A percentile compares a stretch with the other conserved stretches of the same genome.
phyloP scores from a whole-genome alignment of 2,113 vertebrate genomes.

The Scartelaos histophorus region DNA sequence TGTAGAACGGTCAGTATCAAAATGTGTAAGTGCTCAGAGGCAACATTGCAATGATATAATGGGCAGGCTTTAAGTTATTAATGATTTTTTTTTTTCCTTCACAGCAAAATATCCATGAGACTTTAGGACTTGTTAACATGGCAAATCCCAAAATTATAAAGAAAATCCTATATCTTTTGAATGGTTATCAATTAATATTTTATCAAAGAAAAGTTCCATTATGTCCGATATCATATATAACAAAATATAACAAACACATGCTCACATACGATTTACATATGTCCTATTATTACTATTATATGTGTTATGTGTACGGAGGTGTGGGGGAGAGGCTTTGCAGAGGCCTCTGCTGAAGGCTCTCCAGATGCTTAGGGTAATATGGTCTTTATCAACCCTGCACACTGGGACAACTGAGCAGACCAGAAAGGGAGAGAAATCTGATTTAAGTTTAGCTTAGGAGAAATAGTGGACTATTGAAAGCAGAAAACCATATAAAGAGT shows the following conservation, averaged over 20 bases:
- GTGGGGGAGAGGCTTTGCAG: constrained; percentile 37
- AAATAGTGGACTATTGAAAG: background rate
- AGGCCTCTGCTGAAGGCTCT: constrained; percentile 58
- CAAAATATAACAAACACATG: background rate
- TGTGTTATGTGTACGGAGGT: constrained; percentile 20
- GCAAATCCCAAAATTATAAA: no score
- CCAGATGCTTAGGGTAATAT: constrained; percentile 69
- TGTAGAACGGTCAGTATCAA: background rate
- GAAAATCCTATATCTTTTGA: no score
- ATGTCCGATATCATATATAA: background rate
- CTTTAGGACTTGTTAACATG: no score
- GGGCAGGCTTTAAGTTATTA: background rate
- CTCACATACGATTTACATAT: background rate
- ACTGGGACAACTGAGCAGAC: constrained; percentile 62
- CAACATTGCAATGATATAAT: background rate
- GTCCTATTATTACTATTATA: constrained; percentile 15
- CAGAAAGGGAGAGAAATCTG: background rate
- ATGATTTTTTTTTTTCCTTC: no score
- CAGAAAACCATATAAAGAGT: background rate
- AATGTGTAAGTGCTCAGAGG: background rate
- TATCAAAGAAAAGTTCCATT: background rate
- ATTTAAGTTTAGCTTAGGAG: background rate
- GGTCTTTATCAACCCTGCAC: constrained; percentile 64
- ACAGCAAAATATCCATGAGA: no score
- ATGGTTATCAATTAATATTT: no score